Base-by-base conservation (phyloP, 1,140 invertebrate species). In the Bombus superbus region DNA sequence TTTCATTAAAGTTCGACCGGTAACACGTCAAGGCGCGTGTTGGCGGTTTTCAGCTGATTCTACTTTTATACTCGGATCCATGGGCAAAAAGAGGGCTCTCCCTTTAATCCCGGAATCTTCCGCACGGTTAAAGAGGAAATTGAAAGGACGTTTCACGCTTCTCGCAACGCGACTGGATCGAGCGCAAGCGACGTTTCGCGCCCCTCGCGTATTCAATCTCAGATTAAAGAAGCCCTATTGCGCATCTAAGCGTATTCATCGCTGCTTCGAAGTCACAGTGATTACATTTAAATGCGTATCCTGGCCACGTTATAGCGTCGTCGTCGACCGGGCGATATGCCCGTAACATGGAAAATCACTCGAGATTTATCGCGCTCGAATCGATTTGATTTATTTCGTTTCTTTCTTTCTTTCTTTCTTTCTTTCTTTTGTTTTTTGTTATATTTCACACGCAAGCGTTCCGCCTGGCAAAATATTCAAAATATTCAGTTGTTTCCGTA, bases 151-250 rank as follows among this genome's bases (percentile, higher is more conserved):
- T 75, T 87, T 87, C 82, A 53, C 85, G 76, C 84, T 75, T 81
- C 85, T 40, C 38, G 44, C 2, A 40, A 72, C 53, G 64, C 69
- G 38, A 15, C 1, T 2, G 32, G 53, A 38, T 81, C 73, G 57
- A n/a, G 18, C 42, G 71, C 69, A 68, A 82, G 62, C 57, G 64
- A 25, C 32, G 25, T 40, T 88, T 91, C 89, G 81, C 91, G 89
- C 91, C 90, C 90, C 91, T 81, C 87, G 89, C 83, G 89, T 72
- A 91, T 92, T 90, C 90, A 88, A 91, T 82, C 91, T 85, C 87
- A 94, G 92, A 95, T 95, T 94, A 94, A 94, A 92, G 94, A 95
- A 95, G 85, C 93, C 94, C 77, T 88, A 91, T 62, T 86, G 62
- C n/a, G 73, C 72, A 75, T 71, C 80, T 57, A 77, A 85, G 77